These are phyloP conservation scores for Neodontobutis hainanensis DNA, from an alignment of 2,113 vertebrate genomes.

Conservation along the genomic window DNA sequence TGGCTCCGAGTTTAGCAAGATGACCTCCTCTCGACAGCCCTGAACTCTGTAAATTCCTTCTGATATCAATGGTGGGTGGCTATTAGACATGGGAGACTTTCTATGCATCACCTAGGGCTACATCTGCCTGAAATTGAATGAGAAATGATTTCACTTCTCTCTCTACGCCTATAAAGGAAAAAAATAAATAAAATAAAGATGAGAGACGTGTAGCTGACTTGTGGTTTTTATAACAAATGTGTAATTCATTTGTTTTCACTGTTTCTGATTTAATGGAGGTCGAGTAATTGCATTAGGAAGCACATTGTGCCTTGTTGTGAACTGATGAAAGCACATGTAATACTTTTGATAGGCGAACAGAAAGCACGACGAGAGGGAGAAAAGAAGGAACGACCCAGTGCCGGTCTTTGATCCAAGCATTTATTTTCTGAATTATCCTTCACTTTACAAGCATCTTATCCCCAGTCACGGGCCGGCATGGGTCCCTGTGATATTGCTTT, in stretches of 20 bases:
- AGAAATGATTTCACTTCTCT: conserved; percentile 71
- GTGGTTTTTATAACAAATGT: conserved; percentile 73
- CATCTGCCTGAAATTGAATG: conserved; percentile 76
- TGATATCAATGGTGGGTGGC: conserved; percentile 81
- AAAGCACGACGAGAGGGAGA: conserved; percentile 51
- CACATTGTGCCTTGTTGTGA: conserved; percentile 76
- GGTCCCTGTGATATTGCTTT: conserved; percentile 78
- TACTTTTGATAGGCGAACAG: conserved; percentile 75
- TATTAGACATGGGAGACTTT: conserved; percentile 80
- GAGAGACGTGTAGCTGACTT: conserved; percentile 66
- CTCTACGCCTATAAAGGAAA: conserved; percentile 46
- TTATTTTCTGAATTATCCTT: conserved; percentile 77
- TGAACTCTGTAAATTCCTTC: conserved; percentile 79
- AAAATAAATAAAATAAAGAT: conserved; percentile 42
- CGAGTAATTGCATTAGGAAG: conserved; percentile 79
- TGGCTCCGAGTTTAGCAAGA: conserved; percentile 71
- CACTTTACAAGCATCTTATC: conserved; percentile 76
- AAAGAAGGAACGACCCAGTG: conserved; percentile 55
- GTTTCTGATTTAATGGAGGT: conserved; percentile 79
- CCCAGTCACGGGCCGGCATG: conserved; percentile 74
- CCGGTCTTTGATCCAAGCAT: conserved; percentile 75
- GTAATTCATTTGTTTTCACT: conserved; percentile 78
- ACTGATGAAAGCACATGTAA: conserved; percentile 80
- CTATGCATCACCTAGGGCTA: conserved; percentile 79
- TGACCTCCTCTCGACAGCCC: conserved; percentile 79